These are phyloP conservation scores for Oscheius onirici DNA, from an alignment of 2,888 invertebrate species.

Conservation along the genomic window DNA sequence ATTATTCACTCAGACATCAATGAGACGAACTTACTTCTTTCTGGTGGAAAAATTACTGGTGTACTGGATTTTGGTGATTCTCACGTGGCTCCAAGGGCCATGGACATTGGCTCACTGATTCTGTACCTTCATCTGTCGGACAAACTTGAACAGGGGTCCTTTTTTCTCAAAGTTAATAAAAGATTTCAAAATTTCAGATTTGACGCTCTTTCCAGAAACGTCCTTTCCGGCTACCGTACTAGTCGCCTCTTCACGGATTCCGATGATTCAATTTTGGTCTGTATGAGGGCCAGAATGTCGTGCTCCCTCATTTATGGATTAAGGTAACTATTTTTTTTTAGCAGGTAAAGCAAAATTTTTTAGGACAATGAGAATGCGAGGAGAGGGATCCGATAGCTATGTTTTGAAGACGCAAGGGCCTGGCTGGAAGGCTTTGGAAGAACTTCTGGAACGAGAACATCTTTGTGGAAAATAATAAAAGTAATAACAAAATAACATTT, in stretches of 20 bases:
- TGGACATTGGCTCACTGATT: slow-evolving; percentile 22
- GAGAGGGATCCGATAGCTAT: slow-evolving; percentile 1
- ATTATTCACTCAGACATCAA: slow-evolving; percentile 33
- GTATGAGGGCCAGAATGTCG: slow-evolving; percentile 23
- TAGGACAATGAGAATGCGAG: slow-evolving; percentile 15
- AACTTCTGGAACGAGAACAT: too few relatives aligned
- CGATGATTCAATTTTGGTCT: slow-evolving; percentile 13
- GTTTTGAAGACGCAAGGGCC: slow-evolving; percentile 25
- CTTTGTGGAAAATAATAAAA: too few relatives aligned
- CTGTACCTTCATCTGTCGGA: slow-evolving; percentile 29
- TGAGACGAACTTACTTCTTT: slow-evolving; percentile 21
- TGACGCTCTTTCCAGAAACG: background rate
- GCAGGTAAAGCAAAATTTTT: background rate
- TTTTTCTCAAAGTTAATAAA: background rate
- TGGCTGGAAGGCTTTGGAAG: slow-evolving; percentile 24
- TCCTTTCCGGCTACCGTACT: slow-evolving; percentile 8
- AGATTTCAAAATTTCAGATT: background rate
- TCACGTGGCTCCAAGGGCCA: slow-evolving; percentile 16
- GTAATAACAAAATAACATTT: too few relatives aligned
- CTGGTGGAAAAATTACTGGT: slow-evolving; percentile 7
- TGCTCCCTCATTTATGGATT: slow-evolving; percentile 31
- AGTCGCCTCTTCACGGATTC: background rate
- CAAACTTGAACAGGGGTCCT: slow-evolving; percentile 14
- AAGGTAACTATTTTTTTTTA: slow-evolving; percentile 3
- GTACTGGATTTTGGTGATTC: slow-evolving; percentile 32